phyloP scores from a whole-genome alignment of 2,888 invertebrate genomes.

The Eucera pruinosa region DNA sequence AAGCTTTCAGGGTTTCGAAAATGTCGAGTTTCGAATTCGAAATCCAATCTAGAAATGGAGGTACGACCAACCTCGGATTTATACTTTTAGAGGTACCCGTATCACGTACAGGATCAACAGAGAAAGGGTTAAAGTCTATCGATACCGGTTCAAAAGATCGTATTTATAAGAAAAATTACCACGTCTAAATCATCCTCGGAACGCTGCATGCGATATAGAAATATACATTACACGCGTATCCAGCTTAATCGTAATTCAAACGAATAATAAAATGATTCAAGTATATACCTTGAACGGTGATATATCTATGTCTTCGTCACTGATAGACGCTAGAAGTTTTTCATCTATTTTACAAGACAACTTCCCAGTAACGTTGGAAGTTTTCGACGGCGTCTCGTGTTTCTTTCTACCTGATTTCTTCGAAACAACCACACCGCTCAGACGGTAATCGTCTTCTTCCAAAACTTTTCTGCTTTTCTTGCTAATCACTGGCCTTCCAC shows the following conservation, averaged over 20 bases:
- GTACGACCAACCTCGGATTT: too few relatives aligned
- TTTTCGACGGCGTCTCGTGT: conserved; percentile 72
- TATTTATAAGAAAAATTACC: conserved; percentile 69
- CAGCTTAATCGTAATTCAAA: neutral
- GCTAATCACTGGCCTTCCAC: conserved; percentile 79
- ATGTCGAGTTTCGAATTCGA: too few relatives aligned
- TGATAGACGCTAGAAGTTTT: conserved; percentile 78
- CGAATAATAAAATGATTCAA: conserved; percentile 4
- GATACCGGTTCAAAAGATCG: too few relatives aligned
- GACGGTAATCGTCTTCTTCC: conserved; percentile 87
- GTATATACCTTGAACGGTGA: conserved; percentile 80
- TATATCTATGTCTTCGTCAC: conserved; percentile 82
- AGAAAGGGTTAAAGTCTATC: too few relatives aligned
- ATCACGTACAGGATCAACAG: too few relatives aligned
- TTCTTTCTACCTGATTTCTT: conserved; percentile 84
- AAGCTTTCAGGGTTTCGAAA: too few relatives aligned
- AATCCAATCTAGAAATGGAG: too few relatives aligned
- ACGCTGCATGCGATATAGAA: conserved; percentile 70
- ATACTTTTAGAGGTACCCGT: too few relatives aligned
- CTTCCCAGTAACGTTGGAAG: conserved; percentile 69
- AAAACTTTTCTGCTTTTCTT: conserved; percentile 81
- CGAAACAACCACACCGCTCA: conserved; percentile 82
- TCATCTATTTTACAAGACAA: conserved; percentile 80
- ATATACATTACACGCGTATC: conserved; percentile 1
- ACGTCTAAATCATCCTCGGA: conserved; percentile 74